A percentile compares a stretch with the other conserved stretches of the same genome.
Conservation (phyloP, 1,140 invertebrate species). For the Eurosta solidaginis region DNA sequence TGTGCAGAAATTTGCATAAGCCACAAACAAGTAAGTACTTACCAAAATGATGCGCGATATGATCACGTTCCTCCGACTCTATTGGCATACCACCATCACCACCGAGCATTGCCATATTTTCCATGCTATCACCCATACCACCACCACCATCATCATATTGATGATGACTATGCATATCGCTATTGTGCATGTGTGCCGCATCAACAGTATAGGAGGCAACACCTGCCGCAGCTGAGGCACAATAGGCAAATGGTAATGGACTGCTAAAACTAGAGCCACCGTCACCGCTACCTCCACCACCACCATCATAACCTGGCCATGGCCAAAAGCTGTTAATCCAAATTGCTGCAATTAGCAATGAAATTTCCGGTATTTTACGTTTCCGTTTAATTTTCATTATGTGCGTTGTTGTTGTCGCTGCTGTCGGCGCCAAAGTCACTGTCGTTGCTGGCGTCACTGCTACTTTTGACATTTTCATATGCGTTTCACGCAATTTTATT, state of each 20-base stretch:
- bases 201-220: not conserved
- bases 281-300: conserved; percentile 31
- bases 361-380: conserved; percentile 57
- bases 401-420: not conserved
- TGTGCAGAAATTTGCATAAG: not conserved
- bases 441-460: not conserved
- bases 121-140: not conserved
- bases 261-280: too few relatives aligned
- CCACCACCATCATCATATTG: not conserved
- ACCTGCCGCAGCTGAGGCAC: conserved; percentile 34
- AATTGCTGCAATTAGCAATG: conserved; percentile 56
- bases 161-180: not conserved
- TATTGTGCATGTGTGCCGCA: not conserved
- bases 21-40: conserved; percentile 32
- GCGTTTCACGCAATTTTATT: not conserved
- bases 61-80: conserved; percentile 53
- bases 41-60: conserved; percentile 56
- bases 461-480: not conserved
- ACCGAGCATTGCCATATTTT: conserved; percentile 25
- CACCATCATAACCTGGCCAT: conserved; percentile 24
- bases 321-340: conserved; percentile 40
- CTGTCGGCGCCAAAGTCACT: not conserved
- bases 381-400: conserved; percentile 52
- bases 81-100: conserved; percentile 27
- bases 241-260: conserved; percentile 30